phyloP scores from a whole-genome alignment of 2,888 invertebrate genomes.

The Troides oblongomaculatus region DNA sequence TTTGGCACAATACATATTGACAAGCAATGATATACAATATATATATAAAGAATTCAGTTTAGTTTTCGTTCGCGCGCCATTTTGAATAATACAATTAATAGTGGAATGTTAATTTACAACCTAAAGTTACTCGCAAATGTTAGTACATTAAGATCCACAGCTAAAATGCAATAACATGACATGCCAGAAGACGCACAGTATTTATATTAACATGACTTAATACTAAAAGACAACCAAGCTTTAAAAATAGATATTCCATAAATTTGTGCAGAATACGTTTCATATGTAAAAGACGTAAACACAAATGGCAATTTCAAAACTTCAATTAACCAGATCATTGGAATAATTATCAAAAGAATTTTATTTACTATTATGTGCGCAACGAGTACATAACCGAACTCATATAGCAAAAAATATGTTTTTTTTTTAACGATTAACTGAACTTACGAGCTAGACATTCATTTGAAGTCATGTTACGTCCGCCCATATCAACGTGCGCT shows the following conservation, averaged over 20 bases:
- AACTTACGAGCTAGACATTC: too few relatives aligned
- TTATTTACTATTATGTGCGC: constrained; percentile 1
- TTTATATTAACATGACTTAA: not conserved
- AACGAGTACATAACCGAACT: not conserved
- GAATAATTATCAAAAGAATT: constrained; percentile 12
- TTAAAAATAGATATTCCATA: not conserved
- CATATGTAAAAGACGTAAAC: not conserved
- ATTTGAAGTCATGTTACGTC: too few relatives aligned
- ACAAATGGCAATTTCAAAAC: not conserved
- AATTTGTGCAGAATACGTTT: not conserved
- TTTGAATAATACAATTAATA: constrained; percentile 1
- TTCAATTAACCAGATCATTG: constrained; percentile 13
- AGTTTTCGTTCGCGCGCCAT: not conserved
- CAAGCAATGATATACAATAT: too few relatives aligned
- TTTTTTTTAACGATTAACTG: not conserved
- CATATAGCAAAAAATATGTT: not conserved
- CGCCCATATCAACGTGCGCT: too few relatives aligned
- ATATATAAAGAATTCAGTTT: not conserved
- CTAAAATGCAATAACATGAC: not conserved
- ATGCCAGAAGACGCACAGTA: not conserved
- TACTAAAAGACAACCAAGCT: not conserved
- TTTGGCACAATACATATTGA: constrained; percentile 21
- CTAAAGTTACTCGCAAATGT: constrained; percentile 22
- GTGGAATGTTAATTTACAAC: constrained; percentile 28
- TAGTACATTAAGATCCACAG: constrained; percentile 6